Evolutionary conservation across 2,888 invertebrate genomes (phyloP).

Genomic region (Yponomeuta malinellus): DNA sequence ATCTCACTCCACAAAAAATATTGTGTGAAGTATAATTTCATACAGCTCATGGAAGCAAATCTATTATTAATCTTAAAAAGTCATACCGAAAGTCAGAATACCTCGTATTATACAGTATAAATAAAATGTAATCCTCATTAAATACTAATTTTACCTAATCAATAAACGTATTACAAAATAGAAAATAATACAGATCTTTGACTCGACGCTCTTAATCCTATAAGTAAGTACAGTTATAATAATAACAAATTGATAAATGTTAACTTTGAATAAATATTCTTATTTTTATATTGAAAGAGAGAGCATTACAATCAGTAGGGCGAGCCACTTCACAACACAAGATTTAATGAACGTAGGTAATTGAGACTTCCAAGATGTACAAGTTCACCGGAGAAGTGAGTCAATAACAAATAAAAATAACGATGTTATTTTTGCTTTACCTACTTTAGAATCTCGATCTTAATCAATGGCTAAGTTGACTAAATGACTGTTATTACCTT

Average conservation of each 20-base stretch:
- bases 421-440: background rate
- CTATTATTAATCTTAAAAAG: slow-evolving; percentile 45
- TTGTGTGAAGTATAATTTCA: slow-evolving; percentile 53
- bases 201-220: slow-evolving; percentile 69
- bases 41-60: slow-evolving; percentile 54
- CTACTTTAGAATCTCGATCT: background rate
- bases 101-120: slow-evolving; percentile 73
- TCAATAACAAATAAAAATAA: background rate
- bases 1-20: slow-evolving; percentile 69
- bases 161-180: slow-evolving; percentile 73
- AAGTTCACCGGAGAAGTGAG: background rate
- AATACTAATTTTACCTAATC: slow-evolving; percentile 52
- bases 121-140: slow-evolving; percentile 55
- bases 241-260: slow-evolving; percentile 59
- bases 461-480: too few relatives aligned
- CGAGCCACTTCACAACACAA: slow-evolving; percentile 20
- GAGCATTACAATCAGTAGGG: slow-evolving; percentile 49
- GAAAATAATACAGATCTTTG: slow-evolving; percentile 76
- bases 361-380: background rate
- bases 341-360: background rate
- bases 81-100: slow-evolving; percentile 66
- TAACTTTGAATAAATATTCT: slow-evolving; percentile 70
- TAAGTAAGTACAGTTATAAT: slow-evolving; percentile 64
- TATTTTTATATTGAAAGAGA: slow-evolving; percentile 53
- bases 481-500: too few relatives aligned